Evolutionary conservation across 35 echinoderm and acorn worm genomes (phyloP), one percentile per base, ranked within the genome.

Genomic region (Chiridota heheva): DNA sequence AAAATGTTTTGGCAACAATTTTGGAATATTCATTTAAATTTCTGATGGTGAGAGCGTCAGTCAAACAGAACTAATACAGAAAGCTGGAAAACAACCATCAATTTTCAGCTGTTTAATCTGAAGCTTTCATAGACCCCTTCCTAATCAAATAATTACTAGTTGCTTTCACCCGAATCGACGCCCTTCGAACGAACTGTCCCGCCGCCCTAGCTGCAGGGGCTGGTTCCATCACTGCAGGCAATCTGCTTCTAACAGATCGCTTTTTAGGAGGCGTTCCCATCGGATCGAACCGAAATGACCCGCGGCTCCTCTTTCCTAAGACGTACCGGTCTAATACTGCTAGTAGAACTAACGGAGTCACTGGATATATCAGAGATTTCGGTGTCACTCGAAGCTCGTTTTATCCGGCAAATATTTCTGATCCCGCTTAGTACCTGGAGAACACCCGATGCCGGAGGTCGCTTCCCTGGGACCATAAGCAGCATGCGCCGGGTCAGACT

Each of bases 401-500:
- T 60, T 17, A 46, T 83, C 29, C 63, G 80, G 32, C 63, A 17
- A 24, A 83, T 32, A 4, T 5, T 36, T 27, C 64, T 72, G 20
- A 91, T 86, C 32, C 70, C 62, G 3, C 57, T 44, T 77, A 96
- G 63, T 56, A 90, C 85, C 48, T 96, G 86, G 40, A 60, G 40
- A 30, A 90, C 87, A 3, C 84, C 80, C 37, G 85, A 84, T 36
- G 89, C 78, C 4, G 95, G 84, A 40, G 95, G 95, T 24, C 95
- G 88, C 7, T 75, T 53, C 20, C 82, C 76, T 4, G 74, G 78
- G 18, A 84, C 81, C 18, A 88, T 45, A 34, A 80, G 66, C 18
- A 87, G 49, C 89, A 98, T 88, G 24, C 89, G 77, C 1, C 87
- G 77, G 24, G 92, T 73, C 17, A 98, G 79, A 24, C 89, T 82